Percentiles rank a stretch among this genome's conserved stretches.
phyloP scores from a whole-genome alignment of 2,113 vertebrate genomes.

The Macroglossus sobrinus region DNA sequence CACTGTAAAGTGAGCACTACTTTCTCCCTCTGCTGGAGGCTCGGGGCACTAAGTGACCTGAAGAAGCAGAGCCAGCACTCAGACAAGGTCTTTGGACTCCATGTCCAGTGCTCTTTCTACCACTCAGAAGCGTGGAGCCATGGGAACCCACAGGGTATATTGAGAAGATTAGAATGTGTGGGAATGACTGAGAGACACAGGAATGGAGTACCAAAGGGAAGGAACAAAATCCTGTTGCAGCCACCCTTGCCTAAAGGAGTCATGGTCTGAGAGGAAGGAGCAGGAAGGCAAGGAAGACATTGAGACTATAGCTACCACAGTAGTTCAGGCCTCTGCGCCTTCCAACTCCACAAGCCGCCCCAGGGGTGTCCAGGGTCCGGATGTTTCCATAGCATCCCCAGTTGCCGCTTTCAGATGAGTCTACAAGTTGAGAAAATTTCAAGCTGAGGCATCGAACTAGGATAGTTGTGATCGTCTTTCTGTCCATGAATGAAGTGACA shows the following conservation, averaged over 20 bases:
- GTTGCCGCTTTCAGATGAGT: slow-evolving; percentile 63
- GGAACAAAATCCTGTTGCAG: neutral
- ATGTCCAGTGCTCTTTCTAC: neutral
- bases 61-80: neutral
- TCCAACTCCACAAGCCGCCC: slow-evolving; percentile 73
- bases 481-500: neutral
- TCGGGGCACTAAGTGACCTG: neutral
- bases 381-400: slow-evolving; percentile 83
- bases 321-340: slow-evolving; percentile 65
- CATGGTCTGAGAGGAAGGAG: neutral
- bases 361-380: slow-evolving; percentile 76
- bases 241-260: neutral
- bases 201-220: neutral
- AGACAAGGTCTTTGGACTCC: neutral
- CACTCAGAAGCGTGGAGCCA: neutral
- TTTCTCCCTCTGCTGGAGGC: no score
- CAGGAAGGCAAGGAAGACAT: neutral
- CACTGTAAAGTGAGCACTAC: neutral
- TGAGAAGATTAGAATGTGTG: neutral
- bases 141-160: no score
- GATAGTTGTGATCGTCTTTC: neutral
- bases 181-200: neutral
- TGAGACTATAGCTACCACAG: slow-evolving; percentile 57
- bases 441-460: neutral
- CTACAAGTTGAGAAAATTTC: slow-evolving; percentile 66